These are phyloP conservation scores for Sycobia sp. DNA, from an alignment of 1,140 invertebrate species.

Conservation along the genomic window DNA sequence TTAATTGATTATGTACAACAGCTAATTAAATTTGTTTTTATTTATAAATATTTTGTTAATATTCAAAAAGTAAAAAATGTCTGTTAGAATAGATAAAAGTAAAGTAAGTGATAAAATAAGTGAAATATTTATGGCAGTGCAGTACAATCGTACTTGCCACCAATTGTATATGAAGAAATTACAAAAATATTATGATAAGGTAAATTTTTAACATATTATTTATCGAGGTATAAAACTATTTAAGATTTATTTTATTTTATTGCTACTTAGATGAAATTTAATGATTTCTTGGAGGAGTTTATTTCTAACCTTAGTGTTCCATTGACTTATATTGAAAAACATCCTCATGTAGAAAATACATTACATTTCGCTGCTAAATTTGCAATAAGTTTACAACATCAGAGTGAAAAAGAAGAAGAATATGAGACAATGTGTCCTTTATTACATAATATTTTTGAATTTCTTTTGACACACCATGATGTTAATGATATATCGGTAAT, in stretches of 20 bases:
- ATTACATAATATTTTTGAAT: slow-evolving; percentile 46
- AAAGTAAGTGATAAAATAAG: slow-evolving; percentile 38
- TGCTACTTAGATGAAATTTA: slow-evolving; percentile 44
- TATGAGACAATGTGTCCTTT: slow-evolving; percentile 47
- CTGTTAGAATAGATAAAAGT: background rate
- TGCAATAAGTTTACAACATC: slow-evolving; percentile 49
- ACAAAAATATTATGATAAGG: slow-evolving; percentile 64
- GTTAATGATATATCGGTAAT: slow-evolving; percentile 62
- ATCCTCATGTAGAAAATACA: slow-evolving; percentile 60
- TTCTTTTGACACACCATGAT: slow-evolving; percentile 58
- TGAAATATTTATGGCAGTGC: slow-evolving; percentile 65
- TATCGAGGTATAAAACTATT: background rate
- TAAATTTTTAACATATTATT: slow-evolving; percentile 40
- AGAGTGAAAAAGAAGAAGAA: slow-evolving; percentile 38
- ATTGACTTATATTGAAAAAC: slow-evolving; percentile 47
- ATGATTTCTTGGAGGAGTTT: slow-evolving; percentile 45
- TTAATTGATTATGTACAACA: too few species aligned
- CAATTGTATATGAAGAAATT: slow-evolving; percentile 67
- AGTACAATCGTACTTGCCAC: slow-evolving; percentile 67
- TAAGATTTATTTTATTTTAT: slow-evolving; percentile 18
- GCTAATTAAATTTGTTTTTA: too few species aligned
- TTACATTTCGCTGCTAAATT: slow-evolving; percentile 67
- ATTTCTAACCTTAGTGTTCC: slow-evolving; percentile 44
- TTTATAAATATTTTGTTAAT: too few species aligned
- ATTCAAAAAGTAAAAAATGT: slow-evolving; percentile 32